Evolutionary conservation across 2,888 invertebrate species (phyloP).

Genomic region (Xestia rhomboidea): DNA sequence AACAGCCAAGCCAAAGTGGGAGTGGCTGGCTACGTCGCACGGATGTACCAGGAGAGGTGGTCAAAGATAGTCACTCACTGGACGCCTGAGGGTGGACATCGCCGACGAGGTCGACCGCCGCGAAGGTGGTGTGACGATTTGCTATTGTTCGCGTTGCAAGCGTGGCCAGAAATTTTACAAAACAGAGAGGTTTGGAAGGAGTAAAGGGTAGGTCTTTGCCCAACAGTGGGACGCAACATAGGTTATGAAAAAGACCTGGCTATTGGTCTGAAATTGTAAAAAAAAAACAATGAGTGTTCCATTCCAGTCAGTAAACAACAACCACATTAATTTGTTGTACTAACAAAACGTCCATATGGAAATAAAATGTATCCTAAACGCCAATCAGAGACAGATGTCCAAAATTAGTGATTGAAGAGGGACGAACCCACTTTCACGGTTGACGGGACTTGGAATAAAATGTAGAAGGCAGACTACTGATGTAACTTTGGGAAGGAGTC

Average conservation of each 20-base stretch:
- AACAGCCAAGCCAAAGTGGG: no score
- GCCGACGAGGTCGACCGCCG: no score
- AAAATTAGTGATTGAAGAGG: conserved; percentile 60
- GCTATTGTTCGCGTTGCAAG: no score
- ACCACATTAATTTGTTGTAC: neutral
- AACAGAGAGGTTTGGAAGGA: no score
- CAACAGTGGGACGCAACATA: no score
- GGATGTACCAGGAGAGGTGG: no score
- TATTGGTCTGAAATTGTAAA: neutral
- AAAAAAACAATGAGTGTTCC: neutral
- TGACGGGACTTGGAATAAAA: conserved; percentile 45
- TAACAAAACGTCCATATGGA: neutral
- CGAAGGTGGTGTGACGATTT: no score
- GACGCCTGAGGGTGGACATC: no score
- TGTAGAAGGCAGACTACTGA: conserved; percentile 21
- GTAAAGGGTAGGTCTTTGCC: no score
- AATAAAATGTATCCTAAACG: conserved; percentile 34
- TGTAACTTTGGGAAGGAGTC: neutral
- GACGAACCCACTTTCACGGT: conserved; percentile 64
- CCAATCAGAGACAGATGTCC: conserved; percentile 38
- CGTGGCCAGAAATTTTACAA: no score
- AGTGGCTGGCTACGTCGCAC: no score
- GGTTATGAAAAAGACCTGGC: neutral
- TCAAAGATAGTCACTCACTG: no score
- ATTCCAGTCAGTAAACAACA: conserved; percentile 6